These are phyloP conservation scores for Drosophila navojoa DNA, from an alignment of 1,140 invertebrate species.

Conservation along the genomic window DNA sequence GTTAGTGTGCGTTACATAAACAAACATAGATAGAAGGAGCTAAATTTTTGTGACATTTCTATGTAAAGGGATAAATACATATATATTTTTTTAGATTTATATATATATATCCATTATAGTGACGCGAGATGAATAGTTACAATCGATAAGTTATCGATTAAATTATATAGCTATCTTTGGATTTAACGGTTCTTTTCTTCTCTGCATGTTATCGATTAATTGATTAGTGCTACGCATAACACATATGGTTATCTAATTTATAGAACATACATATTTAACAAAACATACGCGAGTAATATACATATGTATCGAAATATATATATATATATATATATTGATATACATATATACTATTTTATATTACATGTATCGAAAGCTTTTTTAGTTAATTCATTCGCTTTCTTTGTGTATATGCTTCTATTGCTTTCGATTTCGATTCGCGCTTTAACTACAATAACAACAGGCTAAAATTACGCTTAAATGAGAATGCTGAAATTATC, in stretches of 20 bases:
- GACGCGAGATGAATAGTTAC: slow-evolving; percentile 38
- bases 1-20: slow-evolving; percentile 27
- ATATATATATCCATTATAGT: slow-evolving; percentile 27
- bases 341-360: background rate
- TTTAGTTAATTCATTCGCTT: background rate
- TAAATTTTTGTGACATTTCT: slow-evolving; percentile 39
- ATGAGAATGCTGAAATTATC: background rate
- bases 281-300: background rate
- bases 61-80: slow-evolving; percentile 15
- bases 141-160: slow-evolving; percentile 14
- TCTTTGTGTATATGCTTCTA: background rate
- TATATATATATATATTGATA: background rate
- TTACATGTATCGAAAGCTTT: background rate
- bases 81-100: background rate
- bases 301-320: background rate
- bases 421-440: slow-evolving; percentile 6
- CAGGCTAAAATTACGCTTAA: background rate
- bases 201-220: background rate
- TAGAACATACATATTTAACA: slow-evolving; percentile 7
- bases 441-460: slow-evolving; percentile 11
- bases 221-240: slow-evolving; percentile 4
- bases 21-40: slow-evolving; percentile 41
- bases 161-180: slow-evolving; percentile 17
- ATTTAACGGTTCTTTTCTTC: slow-evolving; percentile 1
- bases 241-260: slow-evolving; percentile 1